Conservation (phyloP, 2,113 vertebrate species). For the Anolis sagrei region DNA sequence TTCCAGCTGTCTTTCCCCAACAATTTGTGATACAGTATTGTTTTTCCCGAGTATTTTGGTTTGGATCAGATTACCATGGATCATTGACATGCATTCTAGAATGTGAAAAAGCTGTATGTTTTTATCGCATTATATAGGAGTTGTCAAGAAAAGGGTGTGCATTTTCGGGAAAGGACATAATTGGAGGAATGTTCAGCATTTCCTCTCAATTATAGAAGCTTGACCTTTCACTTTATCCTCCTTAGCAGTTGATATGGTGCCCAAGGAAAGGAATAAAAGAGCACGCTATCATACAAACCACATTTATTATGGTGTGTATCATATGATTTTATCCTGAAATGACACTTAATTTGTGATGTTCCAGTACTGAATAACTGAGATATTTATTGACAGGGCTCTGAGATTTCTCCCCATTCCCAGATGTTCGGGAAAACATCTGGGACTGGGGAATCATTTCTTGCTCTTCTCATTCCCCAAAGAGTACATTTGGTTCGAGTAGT, state of each 20-base stretch:
- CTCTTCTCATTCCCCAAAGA: not conserved
- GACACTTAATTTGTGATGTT: not conserved
- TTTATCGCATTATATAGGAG: not conserved
- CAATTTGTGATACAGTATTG: conserved; percentile 29
- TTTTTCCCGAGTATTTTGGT: conserved; percentile 56
- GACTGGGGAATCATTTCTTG: not conserved
- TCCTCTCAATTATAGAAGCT: conserved; percentile 51
- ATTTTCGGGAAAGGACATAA: conserved; percentile 64
- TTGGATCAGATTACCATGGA: conserved; percentile 51
- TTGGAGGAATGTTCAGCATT: conserved; percentile 64
- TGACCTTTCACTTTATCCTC: conserved; percentile 44
- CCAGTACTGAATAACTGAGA: not conserved
- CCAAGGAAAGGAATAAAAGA: not conserved
- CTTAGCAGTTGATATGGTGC: not conserved
- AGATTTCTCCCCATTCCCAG: not conserved
- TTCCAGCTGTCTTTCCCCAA: conserved; percentile 12
- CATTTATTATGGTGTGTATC: not conserved
- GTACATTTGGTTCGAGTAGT: too few species aligned
- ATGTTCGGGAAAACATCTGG: not conserved
- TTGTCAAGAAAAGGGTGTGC: conserved; percentile 25
- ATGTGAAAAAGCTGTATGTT: conserved; percentile 18
- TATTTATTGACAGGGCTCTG: not conserved
- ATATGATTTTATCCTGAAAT: not conserved
- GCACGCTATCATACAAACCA: not conserved
- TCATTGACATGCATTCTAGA: conserved; percentile 40